These are phyloP conservation scores for Armadillidium nasatum DNA, from an alignment of 1,140 invertebrate genomes.

Conservation along the genomic window DNA sequence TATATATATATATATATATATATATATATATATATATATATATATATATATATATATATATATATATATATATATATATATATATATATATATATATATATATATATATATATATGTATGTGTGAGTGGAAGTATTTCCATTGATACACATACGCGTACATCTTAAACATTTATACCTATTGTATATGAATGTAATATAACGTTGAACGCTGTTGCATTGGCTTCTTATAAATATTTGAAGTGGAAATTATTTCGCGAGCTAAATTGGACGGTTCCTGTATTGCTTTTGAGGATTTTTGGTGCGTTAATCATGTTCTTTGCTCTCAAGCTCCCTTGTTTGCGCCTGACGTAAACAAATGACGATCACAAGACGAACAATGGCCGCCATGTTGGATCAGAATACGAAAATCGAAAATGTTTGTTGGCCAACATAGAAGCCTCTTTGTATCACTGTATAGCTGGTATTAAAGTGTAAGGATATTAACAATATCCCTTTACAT, in stretches of 20 bases:
- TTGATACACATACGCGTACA: too few relatives aligned
- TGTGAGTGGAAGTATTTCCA: too few relatives aligned
- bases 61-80: too few relatives aligned
- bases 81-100: too few relatives aligned
- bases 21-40: too few relatives aligned
- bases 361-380: conserved; percentile 39
- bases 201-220: too few relatives aligned
- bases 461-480: conserved; percentile 43
- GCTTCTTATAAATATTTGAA: neutral
- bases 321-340: conserved; percentile 34
- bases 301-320: conserved; percentile 29
- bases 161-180: too few relatives aligned
- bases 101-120: too few relatives aligned
- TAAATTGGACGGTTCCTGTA: neutral
- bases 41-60: too few relatives aligned
- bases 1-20: too few relatives aligned
- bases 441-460: conserved; percentile 34
- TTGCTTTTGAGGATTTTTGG: conserved; percentile 7
- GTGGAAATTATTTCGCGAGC: neutral
- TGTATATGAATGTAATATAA: too few relatives aligned
- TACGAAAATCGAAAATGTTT: conserved; percentile 42
- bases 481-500: conserved; percentile 36
- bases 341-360: conserved; percentile 39
- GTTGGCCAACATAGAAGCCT: conserved; percentile 32
- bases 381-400: conserved; percentile 41